Evolutionary conservation across 2,888 invertebrate genomes (phyloP).

Genomic region (Idaea aversata): DNA sequence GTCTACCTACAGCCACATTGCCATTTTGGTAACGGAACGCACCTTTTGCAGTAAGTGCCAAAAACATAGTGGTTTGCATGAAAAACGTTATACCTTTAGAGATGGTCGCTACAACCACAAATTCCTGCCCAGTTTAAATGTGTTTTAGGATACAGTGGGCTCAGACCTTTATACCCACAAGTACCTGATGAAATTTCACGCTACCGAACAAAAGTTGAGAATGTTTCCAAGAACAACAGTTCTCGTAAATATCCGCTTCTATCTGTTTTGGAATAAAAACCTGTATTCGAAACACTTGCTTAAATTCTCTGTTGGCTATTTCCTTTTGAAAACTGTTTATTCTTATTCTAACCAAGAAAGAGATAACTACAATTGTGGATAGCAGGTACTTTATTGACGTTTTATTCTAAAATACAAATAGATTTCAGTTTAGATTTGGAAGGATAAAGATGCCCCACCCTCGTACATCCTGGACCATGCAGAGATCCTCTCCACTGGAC

Average conservation of each 20-base stretch:
- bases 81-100: too few species aligned
- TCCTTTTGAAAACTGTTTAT: not conserved
- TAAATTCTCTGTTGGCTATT: not conserved
- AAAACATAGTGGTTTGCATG: too few species aligned
- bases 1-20: not conserved
- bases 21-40: not conserved
- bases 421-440: too few species aligned
- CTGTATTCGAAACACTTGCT: not conserved
- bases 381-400: too few species aligned
- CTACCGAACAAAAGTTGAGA: not conserved
- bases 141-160: not conserved
- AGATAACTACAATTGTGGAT: too few species aligned
- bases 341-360: not conserved
- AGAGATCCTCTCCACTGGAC: too few species aligned
- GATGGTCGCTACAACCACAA: too few species aligned
- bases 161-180: not conserved
- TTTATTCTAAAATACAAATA: too few species aligned
- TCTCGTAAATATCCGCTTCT: not conserved
- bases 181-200: not conserved
- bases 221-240: not conserved
- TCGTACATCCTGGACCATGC: too few species aligned
- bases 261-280: constrained; percentile 1
- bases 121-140: too few species aligned
- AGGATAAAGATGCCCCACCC: too few species aligned
- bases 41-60: not conserved